Base-by-base conservation (phyloP, 2,797 vertebrate genomes). In the Avahi laniger region DNA sequence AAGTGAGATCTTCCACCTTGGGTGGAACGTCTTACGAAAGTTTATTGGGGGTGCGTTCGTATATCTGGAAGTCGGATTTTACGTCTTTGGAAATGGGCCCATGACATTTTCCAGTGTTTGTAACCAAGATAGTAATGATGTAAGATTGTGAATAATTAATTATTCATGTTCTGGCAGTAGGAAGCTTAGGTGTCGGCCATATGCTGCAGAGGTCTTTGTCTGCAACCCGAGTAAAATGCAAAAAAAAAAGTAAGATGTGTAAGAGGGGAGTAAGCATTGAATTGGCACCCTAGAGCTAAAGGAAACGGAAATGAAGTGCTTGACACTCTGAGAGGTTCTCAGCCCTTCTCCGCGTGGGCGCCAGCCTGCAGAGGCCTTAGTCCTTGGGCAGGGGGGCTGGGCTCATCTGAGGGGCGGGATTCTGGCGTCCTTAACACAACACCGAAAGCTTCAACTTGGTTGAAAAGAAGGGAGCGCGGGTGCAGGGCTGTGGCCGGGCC, bases 101-200 rank as follows among this genome's bases (percentile, higher is more conserved):
- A 0, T 4, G 76, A 67, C 43, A 65, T 70, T 82, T 97, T 79
- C 89, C 43, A 3, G 57, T 91, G 93, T 96, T 87, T 97, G 87
- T 93, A 96, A 84, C 73, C 4, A 43, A 92, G 91, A 91, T 85
- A 97, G 97, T 97, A 97, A 95, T 97, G 96, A 97, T 90, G 96
- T 93, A 91, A 98, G 94, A 69, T 89, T 91, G 96, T 89, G 93
- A 96, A 96, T 92, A 96, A 98, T 97, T 97, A 97, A 97, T 97
- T 97, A 98, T 97, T 97, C 97, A 97, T 97, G 95, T 93, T 93
- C 92, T 90, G 89, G 87, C 95, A 63, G 93, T 84, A 85, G 93
- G 89, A 93, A 95, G 96, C 93, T 96, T 93, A 96, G 78, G 96
- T 97, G 96, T 96, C 88, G 13, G 93, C 95, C 96, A 96, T 95